Evolutionary conservation across 2,888 invertebrate species (phyloP), one percentile per base, ranked within the genome.

Genomic region (Hydriomena furcata): DNA sequence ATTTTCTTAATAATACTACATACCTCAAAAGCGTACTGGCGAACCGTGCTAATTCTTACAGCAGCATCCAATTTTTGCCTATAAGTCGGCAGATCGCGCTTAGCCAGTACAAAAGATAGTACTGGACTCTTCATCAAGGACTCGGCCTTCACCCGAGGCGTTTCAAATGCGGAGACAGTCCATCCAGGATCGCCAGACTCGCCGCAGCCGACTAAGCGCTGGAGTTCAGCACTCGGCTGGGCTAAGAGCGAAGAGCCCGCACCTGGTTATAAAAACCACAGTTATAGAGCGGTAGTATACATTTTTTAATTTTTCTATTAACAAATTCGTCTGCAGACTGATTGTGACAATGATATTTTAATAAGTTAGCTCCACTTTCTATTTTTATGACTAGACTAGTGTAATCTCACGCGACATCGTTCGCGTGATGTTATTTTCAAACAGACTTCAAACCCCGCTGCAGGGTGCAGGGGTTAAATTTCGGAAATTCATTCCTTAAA

Each of bases 51-150:
- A 47, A 95, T 93, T 17, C 95, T 91, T 1, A 99, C 89, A 0
- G 98, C 95, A 52, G 97, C 95, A 58, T 96, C 95, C 95, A 99
- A 97, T 30, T 96, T 96, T 52, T 95, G 92, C 57, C 96, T 94
- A 37, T 98, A 86, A 0, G 94, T 93, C 20, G 95, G 95, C 31
- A 99, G 90, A 75, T 98, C 97, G 67, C 98, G 96, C 53, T 95
- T 94, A 54, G 95, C 94, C 1, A 96, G 91, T 34, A 98, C 94
- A 74, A 99, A 99, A 0, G 94, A 88, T 89, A 99, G 93, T 0
- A 98, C 96, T 0, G 98, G 97, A 25, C 97, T 92, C 63, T 93
- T 93, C 59, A 96, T 85, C n/a, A 95, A 80, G 5, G 91, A 90
- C 6, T 93, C 84, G 0, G 89, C 78, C 61, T 92, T 92, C 7